phyloP scores from a whole-genome alignment of 1,140 invertebrate genomes.

The Atopsyche davidsoni region DNA sequence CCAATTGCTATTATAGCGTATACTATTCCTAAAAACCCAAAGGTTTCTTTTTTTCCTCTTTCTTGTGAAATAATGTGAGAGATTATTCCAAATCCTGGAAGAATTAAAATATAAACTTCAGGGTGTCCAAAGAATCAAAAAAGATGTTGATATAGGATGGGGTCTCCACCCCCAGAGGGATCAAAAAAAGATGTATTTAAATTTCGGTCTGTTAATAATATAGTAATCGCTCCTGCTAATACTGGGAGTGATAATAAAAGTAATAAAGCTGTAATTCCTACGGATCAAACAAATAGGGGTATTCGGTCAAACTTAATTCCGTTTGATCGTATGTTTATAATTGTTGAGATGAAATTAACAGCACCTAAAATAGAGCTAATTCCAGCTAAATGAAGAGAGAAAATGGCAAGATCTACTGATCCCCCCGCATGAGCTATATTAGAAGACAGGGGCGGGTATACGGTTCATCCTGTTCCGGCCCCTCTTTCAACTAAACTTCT shows the following conservation, averaged over 20 bases:
- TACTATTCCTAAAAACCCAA: conserved; percentile 56
- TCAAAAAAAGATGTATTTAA: conserved; percentile 67
- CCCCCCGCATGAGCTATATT: conserved; percentile 50
- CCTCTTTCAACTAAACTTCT: conserved; percentile 55
- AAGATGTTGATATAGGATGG: conserved; percentile 69
- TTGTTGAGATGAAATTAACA: conserved; percentile 59
- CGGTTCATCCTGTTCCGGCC: conserved; percentile 59
- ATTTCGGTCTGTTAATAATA: conserved; percentile 64
- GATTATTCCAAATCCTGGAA: conserved; percentile 59
- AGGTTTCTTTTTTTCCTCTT: conserved; percentile 54
- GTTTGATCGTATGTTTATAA: conserved; percentile 51
- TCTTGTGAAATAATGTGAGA: conserved; percentile 57
- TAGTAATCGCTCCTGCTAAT: conserved; percentile 66
- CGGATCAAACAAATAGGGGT: conserved; percentile 59
- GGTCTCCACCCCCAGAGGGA: conserved; percentile 59
- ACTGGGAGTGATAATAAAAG: conserved; percentile 62
- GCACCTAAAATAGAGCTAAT: conserved; percentile 62
- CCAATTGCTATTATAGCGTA: conserved; percentile 61
- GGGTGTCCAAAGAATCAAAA: conserved; percentile 77
- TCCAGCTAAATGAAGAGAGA: conserved; percentile 61
- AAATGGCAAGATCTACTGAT: conserved; percentile 62
- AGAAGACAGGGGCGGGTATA: conserved; percentile 60
- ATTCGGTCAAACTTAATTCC: conserved; percentile 48
- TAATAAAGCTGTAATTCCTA: conserved; percentile 61
- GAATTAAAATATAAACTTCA: conserved; percentile 70